Evolutionary conservation across 2,888 invertebrate genomes (phyloP).

Genomic region (Aromia moschata): DNA sequence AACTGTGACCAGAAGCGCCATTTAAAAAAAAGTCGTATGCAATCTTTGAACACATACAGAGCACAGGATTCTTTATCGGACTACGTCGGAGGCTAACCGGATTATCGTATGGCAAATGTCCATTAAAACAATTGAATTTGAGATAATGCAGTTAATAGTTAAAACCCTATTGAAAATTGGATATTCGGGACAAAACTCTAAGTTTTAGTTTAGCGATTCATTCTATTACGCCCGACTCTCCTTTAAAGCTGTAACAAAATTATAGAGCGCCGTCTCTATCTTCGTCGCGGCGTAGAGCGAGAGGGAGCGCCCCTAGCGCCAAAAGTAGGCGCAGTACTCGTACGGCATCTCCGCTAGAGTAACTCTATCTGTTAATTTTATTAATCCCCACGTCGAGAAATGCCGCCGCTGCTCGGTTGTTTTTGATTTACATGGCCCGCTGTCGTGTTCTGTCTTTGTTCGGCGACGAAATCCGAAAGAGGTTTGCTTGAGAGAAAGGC

Average conservation of each 20-base stretch:
- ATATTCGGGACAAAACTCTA: constrained; percentile 51
- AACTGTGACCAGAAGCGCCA: too few species aligned
- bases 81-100: constrained; percentile 30
- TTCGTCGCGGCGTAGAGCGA: constrained; percentile 22
- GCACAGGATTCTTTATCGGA: constrained; percentile 6
- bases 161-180: constrained; percentile 60
- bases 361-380: constrained; percentile 61
- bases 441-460: constrained; percentile 7
- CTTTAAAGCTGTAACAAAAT: constrained; percentile 59
- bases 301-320: constrained; percentile 32
- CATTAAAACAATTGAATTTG: constrained; percentile 58
- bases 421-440: constrained; percentile 23
- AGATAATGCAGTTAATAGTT: constrained; percentile 60
- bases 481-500: too few species aligned
- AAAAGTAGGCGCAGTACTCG: constrained; percentile 38
- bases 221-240: constrained; percentile 60
- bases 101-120: constrained; percentile 52
- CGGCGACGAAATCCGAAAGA: not conserved
- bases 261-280: constrained; percentile 45
- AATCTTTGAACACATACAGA: not conserved
- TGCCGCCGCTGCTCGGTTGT: constrained; percentile 30
- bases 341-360: constrained; percentile 50
- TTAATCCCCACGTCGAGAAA: constrained; percentile 53
- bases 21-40: not conserved
- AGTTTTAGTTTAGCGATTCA: constrained; percentile 50